Evolutionary conservation across 2,113 vertebrate genomes (phyloP), one percentile per base, ranked within the genome.

Genomic region (Cyprinodon tularosa): DNA sequence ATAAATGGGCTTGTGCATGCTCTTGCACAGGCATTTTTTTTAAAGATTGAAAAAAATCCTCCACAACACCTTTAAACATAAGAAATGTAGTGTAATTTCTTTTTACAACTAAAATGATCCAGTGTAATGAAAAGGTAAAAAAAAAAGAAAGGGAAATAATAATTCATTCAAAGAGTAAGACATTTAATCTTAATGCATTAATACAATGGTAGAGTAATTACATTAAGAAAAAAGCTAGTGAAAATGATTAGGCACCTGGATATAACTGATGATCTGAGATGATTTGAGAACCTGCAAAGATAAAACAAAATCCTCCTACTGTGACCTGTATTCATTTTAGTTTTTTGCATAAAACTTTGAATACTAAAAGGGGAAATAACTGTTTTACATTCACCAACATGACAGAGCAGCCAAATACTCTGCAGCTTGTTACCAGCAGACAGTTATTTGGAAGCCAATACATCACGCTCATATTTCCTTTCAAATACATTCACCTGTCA

Each of bases 401-500:
- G 60, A 61, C 72, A 42, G 78, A 68, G 67, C 67, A 64, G 68
- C 53, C 59, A 68, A 83, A 71, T 36, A 12, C 78, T 81, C 53
- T 62, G 74, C 81, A 77, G 81, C 67, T 84, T 79, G 86, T 91
- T 92, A 81, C 77, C 71, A 78, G 62, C 78, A 84, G 79, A 78
- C 83, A 44, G 84, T 68, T 80, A 80, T 88, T 85, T 80, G 71
- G 71, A 62, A 86, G 80, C 57, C 81, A 68, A 66, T 76, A 77
- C 79, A 84, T 87, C 86, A 84, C 73, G 73, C 44, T 72, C 78
- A 84, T 92, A 90, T 90, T 91, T 90, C 89, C 85, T 89, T 79
- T 85, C 86, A 85, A 88, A 92, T 88, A 87, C 88, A 92, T 91
- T 91, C 88, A 89, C 87, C 85, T 93, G 90, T 92, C 91, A 92